Percentiles rank a stretch among this genome's conserved stretches.
Evolutionary conservation across 1,140 invertebrate species (phyloP).

Genomic region (Calycopis cecrops): DNA sequence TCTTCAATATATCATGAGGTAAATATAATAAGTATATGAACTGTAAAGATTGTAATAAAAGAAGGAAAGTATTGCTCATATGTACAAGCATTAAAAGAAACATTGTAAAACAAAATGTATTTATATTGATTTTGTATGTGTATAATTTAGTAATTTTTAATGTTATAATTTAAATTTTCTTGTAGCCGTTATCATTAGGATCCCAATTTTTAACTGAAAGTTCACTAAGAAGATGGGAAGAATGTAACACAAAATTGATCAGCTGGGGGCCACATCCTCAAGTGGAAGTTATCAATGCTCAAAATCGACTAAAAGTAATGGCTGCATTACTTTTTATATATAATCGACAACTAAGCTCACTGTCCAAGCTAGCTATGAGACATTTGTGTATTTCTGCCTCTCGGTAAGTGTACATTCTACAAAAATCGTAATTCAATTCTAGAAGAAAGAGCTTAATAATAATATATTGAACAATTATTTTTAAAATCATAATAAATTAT

Average conservation of each 20-base stretch:
- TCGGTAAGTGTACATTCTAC: constrained; percentile 76
- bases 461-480: constrained; percentile 1
- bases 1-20: constrained; percentile 95
- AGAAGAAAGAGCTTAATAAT: no score
- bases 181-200: constrained; percentile 82
- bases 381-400: constrained; percentile 90
- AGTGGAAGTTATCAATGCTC: constrained; percentile 89
- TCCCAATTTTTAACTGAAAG: constrained; percentile 86
- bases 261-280: constrained; percentile 91
- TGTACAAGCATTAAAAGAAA: background rate
- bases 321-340: constrained; percentile 91
- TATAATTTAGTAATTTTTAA: constrained; percentile 10
- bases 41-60: background rate
- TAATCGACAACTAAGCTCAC: constrained; percentile 86
- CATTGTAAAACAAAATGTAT: background rate
- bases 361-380: constrained; percentile 85
- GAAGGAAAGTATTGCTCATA: background rate
- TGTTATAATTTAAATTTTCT: constrained; percentile 13
- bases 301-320: constrained; percentile 89
- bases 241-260: constrained; percentile 89
- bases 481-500: background rate
- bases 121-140: background rate
- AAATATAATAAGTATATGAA: constrained; percentile 30
- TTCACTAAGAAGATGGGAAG: constrained; percentile 87
- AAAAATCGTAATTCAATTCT: no score